These are phyloP conservation scores for Proales similis DNA, from an alignment of 1,140 invertebrate species.

Conservation along the genomic window DNA sequence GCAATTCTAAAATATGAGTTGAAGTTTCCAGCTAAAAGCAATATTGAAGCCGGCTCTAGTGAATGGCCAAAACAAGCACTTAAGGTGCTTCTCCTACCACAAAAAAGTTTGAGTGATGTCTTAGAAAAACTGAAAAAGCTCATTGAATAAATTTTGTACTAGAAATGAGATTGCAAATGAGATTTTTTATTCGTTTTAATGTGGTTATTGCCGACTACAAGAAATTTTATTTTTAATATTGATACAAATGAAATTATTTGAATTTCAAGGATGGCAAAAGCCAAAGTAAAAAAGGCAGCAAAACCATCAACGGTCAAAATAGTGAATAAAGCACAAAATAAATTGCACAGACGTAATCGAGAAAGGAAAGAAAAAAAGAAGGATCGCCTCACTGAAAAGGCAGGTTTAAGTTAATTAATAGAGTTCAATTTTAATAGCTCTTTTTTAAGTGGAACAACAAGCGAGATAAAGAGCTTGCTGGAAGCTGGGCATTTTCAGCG, in stretches of 20 bases:
- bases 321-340: conserved; percentile 15
- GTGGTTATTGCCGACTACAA: conserved; percentile 14
- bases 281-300: conserved; percentile 22
- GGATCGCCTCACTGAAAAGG: background rate
- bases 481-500: no score
- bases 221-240: background rate
- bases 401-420: background rate
- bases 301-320: conserved; percentile 33
- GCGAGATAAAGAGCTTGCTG: no score
- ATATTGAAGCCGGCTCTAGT: background rate
- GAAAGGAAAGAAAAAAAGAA: conserved; percentile 13
- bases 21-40: conserved; percentile 21
- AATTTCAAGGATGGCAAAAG: conserved; percentile 11
- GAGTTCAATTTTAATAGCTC: background rate
- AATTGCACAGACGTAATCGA: background rate
- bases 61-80: conserved; percentile 31
- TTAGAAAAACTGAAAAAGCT: conserved; percentile 32
- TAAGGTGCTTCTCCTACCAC: background rate
- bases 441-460: background rate
- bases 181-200: background rate
- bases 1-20: no score
- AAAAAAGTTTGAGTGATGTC: conserved; percentile 12
- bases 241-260: background rate
- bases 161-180: conserved; percentile 1
- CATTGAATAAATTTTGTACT: conserved; percentile 35